Evolutionary conservation across 1,140 invertebrate species (phyloP).

Genomic region (Danaus plexippus): DNA sequence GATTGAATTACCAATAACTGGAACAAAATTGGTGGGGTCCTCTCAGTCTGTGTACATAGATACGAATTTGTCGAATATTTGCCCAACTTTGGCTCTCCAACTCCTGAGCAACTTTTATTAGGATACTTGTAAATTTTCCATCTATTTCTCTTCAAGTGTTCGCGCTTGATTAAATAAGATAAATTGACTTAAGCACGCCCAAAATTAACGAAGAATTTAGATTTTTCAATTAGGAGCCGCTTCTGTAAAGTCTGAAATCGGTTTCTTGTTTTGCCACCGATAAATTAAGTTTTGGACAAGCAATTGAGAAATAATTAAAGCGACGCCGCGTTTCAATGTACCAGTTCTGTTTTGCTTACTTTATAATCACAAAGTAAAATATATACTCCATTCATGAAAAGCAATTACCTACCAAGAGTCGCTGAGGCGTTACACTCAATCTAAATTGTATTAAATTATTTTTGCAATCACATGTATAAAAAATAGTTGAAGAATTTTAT

Average conservation of each 20-base stretch:
- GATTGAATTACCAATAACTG: neutral
- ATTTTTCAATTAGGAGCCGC: slow-evolving; percentile 45
- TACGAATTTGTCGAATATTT: slow-evolving; percentile 53
- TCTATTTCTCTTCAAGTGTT: slow-evolving; percentile 56
- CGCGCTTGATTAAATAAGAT: slow-evolving; percentile 66
- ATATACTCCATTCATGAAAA: neutral
- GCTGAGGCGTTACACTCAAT: slow-evolving; percentile 1
- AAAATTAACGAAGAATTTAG: slow-evolving; percentile 39
- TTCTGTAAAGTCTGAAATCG: slow-evolving; percentile 29
- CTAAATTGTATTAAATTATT: slow-evolving; percentile 9
- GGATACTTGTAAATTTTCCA: slow-evolving; percentile 69
- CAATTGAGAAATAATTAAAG: slow-evolving; percentile 39
- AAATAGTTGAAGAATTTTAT: too few species aligned
- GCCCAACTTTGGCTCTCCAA: slow-evolving; percentile 45
- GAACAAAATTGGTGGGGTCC: slow-evolving; percentile 5
- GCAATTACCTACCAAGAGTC: neutral
- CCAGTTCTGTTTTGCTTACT: slow-evolving; percentile 10
- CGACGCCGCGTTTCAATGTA: slow-evolving; percentile 14
- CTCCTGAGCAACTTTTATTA: slow-evolving; percentile 64
- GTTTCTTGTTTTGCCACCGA: slow-evolving; percentile 38
- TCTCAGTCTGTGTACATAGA: slow-evolving; percentile 10
- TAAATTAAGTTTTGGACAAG: slow-evolving; percentile 38
- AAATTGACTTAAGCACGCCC: slow-evolving; percentile 55
- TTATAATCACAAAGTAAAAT: slow-evolving; percentile 3
- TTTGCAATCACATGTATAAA: slow-evolving; percentile 1